Base-by-base conservation (phyloP, 2,888 invertebrate genomes). In the Hemithea aestivaria region DNA sequence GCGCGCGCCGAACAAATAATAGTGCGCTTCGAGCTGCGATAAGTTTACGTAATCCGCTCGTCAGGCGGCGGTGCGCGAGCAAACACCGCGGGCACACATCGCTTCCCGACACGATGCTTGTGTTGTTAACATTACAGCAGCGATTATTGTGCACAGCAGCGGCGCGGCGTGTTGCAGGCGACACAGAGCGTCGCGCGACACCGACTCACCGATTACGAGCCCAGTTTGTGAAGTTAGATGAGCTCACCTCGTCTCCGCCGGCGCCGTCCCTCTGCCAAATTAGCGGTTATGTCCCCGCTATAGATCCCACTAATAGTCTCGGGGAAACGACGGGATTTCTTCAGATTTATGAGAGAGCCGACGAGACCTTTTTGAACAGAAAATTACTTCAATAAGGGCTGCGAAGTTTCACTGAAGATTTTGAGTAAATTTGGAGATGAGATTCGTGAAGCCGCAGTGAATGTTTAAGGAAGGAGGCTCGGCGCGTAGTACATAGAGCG, bases 401-500 rank as follows among this genome's bases (percentile, higher is more conserved):
- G 38, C 38, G 33, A 41, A 58, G 60, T 69, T 58, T 62, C 62
- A 63, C 51, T 51, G 48, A 52, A 57, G 51, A 49, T 58, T 58
- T 52, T 48, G 48, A 55, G 51, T 48, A 58, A 46, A 59, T 57
- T 59, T 48, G 46, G 57, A 40, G 45, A 35, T 35, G 37, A 12
- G 16, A n/a, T n/a, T n/a, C n/a, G n/a, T n/a, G n/a, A 16, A 16
- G 16, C 16, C 16, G 16, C 16, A 16, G n/a, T n/a, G n/a, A n/a
- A 16, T 4, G 16, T 5, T 16, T 5, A 16, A 4, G 16, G n/a
- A n/a, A 16, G 16, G 2, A 16, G 2, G 5, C 16, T 4, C 3
- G 5, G 16, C 5, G 16, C 16, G 16, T 4, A 16, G 16, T 16
- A 16, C 16, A 5, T 16, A 16, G 3, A 5, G 5, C 3, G 2